A percentile compares a stretch with the other conserved stretches of the same genome.
Evolutionary conservation across 2,888 invertebrate species (phyloP).

Genomic region (Loripinus fragilis): DNA sequence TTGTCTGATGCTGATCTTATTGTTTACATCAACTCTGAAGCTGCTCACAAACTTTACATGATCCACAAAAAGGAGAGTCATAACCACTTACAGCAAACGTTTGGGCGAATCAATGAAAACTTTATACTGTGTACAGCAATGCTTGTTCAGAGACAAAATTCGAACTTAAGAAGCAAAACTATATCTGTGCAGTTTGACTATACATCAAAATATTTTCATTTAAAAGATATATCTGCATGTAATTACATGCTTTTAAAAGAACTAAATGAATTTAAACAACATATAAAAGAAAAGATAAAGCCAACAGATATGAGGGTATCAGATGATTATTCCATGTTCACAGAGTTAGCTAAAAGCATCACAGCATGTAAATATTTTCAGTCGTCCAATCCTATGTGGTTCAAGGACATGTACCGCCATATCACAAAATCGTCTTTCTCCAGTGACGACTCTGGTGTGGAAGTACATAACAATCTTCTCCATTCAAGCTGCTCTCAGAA

Average conservation of each 20-base stretch:
- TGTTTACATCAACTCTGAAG: not conserved
- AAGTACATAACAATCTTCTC: not conserved
- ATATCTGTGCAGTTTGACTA: not conserved
- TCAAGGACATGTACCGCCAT: not conserved
- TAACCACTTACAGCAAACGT: not conserved
- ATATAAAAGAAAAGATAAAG: not conserved
- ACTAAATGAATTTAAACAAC: not conserved
- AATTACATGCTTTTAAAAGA: not conserved
- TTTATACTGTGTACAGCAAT: not conserved
- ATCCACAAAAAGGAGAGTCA: not conserved
- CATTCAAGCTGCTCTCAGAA: no score
- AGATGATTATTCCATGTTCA: not conserved
- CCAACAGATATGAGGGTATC: not conserved
- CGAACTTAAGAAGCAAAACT: not conserved
- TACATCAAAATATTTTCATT: not conserved
- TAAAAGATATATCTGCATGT: not conserved
- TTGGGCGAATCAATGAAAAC: not conserved
- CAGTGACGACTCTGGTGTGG: not conserved
- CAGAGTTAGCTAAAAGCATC: not conserved
- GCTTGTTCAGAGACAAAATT: not conserved
- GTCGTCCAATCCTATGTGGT: not conserved
- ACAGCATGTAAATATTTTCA: no score
- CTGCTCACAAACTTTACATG: not conserved
- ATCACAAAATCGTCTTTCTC: not conserved
- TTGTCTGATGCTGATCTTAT: not conserved